Evolutionary conservation across 2,888 invertebrate genomes (phyloP).

Genomic region (Tetrapedia diversipes): DNA sequence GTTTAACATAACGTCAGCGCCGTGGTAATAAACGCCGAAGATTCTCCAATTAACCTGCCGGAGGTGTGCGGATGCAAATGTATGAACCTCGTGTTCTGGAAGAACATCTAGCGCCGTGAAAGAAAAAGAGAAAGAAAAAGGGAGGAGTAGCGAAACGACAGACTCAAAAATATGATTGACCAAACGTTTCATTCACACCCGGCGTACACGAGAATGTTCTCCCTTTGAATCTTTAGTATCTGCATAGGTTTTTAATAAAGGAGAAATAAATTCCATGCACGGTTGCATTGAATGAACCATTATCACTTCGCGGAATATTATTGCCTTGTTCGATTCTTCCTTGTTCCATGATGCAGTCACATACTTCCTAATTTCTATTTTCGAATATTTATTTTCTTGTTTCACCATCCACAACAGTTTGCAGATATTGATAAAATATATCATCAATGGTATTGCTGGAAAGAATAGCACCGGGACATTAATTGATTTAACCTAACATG

Average conservation of each 20-base stretch:
- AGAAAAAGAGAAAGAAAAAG: background rate
- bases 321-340: slow-evolving; percentile 13
- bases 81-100: background rate
- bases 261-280: slow-evolving; percentile 5
- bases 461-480: no score
- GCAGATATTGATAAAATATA: no score
- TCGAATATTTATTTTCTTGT: no score
- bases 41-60: slow-evolving; percentile 13
- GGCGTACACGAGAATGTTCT: background rate
- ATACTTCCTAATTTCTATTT: no score
- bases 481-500: no score
- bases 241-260: slow-evolving; percentile 30
- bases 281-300: background rate
- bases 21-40: background rate
- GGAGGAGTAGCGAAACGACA: background rate
- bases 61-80: slow-evolving; percentile 14
- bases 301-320: slow-evolving; percentile 2
- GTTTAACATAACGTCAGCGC: slow-evolving; percentile 27
- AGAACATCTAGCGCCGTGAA: background rate
- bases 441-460: no score
- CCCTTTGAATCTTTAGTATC: slow-evolving; percentile 4
- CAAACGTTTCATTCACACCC: background rate
- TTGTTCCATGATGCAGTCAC: background rate
- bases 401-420: no score
- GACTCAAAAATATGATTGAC: background rate